These are phyloP conservation scores for Tenthredo amoena DNA, from an alignment of 2,888 invertebrate species.

Conservation along the genomic window DNA sequence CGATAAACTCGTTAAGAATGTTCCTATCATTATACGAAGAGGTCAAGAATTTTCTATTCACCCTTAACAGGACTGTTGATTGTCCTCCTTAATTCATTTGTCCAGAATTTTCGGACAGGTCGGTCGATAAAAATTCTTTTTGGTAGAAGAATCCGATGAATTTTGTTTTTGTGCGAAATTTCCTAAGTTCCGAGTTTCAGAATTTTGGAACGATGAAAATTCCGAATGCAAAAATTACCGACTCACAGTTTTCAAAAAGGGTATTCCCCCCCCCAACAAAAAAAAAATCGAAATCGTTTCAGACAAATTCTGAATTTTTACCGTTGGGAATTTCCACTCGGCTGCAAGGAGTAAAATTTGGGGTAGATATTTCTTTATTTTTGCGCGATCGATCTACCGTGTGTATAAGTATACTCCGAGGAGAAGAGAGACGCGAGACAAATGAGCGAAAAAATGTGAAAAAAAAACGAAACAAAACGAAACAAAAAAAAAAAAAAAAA, in stretches of 20 bases:
- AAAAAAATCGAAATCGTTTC: no score
- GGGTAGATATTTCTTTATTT: not conserved
- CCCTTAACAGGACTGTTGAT: not conserved
- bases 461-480: not conserved
- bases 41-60: not conserved
- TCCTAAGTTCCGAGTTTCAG: no score
- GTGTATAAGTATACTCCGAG: not conserved
- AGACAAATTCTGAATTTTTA: no score
- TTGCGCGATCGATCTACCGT: not conserved
- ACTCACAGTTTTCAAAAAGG: no score
- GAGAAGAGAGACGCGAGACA: not conserved
- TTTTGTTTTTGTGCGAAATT: no score
- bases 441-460: not conserved
- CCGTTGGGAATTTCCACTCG: not conserved
- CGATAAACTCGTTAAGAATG: not conserved
- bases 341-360: not conserved
- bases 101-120: not conserved
- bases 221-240: no score
- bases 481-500: not conserved
- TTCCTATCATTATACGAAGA: not conserved
- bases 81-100: not conserved
- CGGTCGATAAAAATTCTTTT: not conserved
- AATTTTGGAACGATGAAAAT: no score
- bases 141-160: not conserved
- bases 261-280: no score